Percentiles rank a stretch among this genome's conserved stretches.
phyloP scores from a whole-genome alignment of 2,113 vertebrate genomes.

The Centropristis striata region DNA sequence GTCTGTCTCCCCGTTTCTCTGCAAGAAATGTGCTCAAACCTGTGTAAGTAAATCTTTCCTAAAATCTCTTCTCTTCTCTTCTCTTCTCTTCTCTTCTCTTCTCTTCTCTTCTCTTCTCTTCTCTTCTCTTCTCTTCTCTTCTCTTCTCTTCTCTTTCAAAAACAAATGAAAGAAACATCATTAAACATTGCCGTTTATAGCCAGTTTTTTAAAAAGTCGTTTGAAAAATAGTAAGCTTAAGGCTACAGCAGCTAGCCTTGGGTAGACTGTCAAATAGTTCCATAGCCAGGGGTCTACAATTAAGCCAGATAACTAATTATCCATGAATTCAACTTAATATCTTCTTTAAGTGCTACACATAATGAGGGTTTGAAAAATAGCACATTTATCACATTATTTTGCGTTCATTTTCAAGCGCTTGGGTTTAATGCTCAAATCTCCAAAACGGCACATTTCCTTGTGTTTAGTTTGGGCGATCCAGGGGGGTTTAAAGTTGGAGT shows the following conservation, averaged over 20 bases:
- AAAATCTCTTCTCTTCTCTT: constrained; percentile 4
- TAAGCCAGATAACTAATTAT: constrained; percentile 37
- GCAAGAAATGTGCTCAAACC: constrained; percentile 19
- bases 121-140: not conserved
- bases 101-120: not conserved
- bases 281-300: constrained; percentile 50
- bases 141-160: not conserved
- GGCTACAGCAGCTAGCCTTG: constrained; percentile 30
- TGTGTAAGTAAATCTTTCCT: constrained; percentile 17
- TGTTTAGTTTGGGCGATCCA: not conserved
- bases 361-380: constrained; percentile 13
- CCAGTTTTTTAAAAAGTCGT: constrained; percentile 6
- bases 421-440: not conserved
- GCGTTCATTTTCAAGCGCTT: not conserved
- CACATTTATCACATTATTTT: constrained; percentile 4
- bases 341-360: constrained; percentile 3
- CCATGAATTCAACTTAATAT: constrained; percentile 27
- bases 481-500: not conserved
- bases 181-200: constrained; percentile 5
- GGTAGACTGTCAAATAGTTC: constrained; percentile 33
- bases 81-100: constrained; percentile 1
- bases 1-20: not conserved
- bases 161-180: too few relatives aligned
- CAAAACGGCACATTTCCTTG: not conserved
- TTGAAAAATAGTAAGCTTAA: constrained; percentile 25